Conservation (phyloP, 2,797 vertebrate genomes). For the Acrossocheilus wenchowensis region DNA sequence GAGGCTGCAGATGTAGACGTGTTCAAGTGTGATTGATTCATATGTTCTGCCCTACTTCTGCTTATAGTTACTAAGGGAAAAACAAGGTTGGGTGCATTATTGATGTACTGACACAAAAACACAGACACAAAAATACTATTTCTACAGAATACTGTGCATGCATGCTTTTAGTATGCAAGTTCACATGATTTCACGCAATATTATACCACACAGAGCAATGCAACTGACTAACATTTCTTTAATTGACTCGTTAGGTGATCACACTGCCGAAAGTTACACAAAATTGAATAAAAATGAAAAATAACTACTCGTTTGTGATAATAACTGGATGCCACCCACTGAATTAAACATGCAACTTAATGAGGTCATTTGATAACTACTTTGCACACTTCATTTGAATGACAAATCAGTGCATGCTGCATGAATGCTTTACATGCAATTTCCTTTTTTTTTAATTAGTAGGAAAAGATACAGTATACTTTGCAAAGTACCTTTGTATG, state of each 20-base stretch:
- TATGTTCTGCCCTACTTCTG: background rate
- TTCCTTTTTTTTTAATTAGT: background rate
- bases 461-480: background rate
- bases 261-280: background rate
- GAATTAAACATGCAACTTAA: conserved; percentile 5
- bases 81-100: background rate
- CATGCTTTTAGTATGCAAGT: background rate
- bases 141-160: background rate
- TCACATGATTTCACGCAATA: background rate
- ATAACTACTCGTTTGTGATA: conserved; percentile 1
- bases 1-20: background rate
- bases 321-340: background rate
- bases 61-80: background rate
- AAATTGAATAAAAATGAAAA: background rate
- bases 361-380: background rate
- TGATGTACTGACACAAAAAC: background rate
- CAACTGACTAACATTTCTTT: background rate
- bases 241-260: background rate
- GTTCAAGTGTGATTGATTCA: background rate
- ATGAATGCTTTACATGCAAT: background rate
- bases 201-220: background rate
- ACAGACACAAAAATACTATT: background rate
- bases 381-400: background rate
- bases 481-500: background rate
- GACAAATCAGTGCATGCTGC: background rate